Evolutionary conservation across 2,888 invertebrate genomes (phyloP), one percentile per base, ranked within the genome.

Genomic region (Hartigia nigra): DNA sequence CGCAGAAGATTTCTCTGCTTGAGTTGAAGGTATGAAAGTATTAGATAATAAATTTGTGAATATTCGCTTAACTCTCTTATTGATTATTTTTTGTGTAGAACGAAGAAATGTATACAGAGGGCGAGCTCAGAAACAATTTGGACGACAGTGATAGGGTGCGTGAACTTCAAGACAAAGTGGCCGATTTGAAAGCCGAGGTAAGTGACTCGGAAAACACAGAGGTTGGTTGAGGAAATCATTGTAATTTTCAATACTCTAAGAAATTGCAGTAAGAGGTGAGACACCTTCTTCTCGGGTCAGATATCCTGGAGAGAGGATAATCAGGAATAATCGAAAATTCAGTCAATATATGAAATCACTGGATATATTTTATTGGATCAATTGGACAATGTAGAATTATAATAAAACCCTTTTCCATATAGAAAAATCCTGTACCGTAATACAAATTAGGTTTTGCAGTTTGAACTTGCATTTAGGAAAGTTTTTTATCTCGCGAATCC

Each of bases 151-250:
- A 97, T 84, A 94, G 96, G 87, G 96, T 97, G 36, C 95, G 97
- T 80, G 98, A 98, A 86, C 93, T 98, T 82, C 98, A 98, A 92
- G 98, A 98, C 92, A 97, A 97, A 92, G 96, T 98, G 83, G 97
- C 96, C 69, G 98, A 98, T 91, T 94, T 98, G 55, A 97, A 97
- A 92, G 97, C 98, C 77, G 98, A 98, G 96, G 98, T 98, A 93
- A 93, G 93, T 90, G 69, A 72, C 3, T 31, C 31, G 55, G 55
- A 31, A 5, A 31, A 31, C 2, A 31, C 31, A 72, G 12, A 32
- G 23, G 23, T 23, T 55, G 5, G 34, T 72, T 32, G 72, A 72
- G 31, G 5, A 72, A 72, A 31, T 32, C 76, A 72, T 70, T 35
- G 76, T 76, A 76, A 35, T 78, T 76, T 78, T 72, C 34, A 23